Evolutionary conservation across 2,797 vertebrate species (phyloP).

Genomic region (Simalia tracyae): DNA sequence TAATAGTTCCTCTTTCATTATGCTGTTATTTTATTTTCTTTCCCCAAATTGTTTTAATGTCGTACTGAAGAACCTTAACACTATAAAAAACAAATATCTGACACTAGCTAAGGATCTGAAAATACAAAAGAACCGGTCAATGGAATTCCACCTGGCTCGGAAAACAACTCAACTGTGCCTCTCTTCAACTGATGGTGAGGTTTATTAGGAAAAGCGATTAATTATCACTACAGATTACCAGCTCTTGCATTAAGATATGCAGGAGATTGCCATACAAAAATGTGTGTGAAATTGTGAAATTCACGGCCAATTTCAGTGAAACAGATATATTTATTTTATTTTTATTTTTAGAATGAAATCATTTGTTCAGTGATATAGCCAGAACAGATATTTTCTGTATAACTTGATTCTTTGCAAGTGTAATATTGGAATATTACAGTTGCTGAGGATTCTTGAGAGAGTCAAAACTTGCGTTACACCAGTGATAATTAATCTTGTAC

Average conservation of each 20-base stretch:
- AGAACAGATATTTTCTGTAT: slow-evolving; percentile 40
- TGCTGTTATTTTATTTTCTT: slow-evolving; percentile 14
- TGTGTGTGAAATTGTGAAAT: neutral
- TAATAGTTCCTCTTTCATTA: neutral
- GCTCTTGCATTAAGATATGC: slow-evolving; percentile 4
- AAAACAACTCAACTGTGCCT: slow-evolving; percentile 56
- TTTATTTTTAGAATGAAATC: slow-evolving; percentile 33
- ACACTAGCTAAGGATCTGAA: slow-evolving; percentile 24
- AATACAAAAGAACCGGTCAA: slow-evolving; percentile 50
- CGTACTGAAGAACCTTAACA: slow-evolving; percentile 30
- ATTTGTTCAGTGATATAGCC: slow-evolving; percentile 16
- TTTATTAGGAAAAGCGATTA: slow-evolving; percentile 50
- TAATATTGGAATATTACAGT: slow-evolving; percentile 56
- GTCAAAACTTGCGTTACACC: slow-evolving; percentile 71
- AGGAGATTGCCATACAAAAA: neutral
- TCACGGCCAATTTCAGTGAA: slow-evolving; percentile 26
- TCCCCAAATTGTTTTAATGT: slow-evolving; percentile 11
- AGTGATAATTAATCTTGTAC: slow-evolving; percentile 73
- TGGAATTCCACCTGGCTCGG: slow-evolving; percentile 46
- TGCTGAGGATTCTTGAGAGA: slow-evolving; percentile 57
- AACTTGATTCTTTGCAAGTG: slow-evolving; percentile 54
- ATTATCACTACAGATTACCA: slow-evolving; percentile 36
- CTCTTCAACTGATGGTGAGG: slow-evolving; percentile 49
- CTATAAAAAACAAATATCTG: neutral
- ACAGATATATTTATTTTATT: neutral